Evolutionary conservation across 2,797 vertebrate genomes (phyloP).

Genomic region (Tympanoctomys barrerae): DNA sequence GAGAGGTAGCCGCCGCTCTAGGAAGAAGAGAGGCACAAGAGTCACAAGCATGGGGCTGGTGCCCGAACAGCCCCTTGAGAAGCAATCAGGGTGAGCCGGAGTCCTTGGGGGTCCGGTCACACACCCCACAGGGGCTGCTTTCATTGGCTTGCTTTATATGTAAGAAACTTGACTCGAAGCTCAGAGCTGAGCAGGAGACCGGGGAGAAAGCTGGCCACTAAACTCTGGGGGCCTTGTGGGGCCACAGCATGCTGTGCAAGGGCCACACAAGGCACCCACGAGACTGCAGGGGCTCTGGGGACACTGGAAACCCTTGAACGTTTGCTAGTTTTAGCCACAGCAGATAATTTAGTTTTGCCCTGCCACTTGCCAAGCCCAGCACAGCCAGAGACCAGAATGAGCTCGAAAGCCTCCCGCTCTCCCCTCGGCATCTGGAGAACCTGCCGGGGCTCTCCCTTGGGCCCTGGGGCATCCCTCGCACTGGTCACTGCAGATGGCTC

Average conservation of each 20-base stretch:
- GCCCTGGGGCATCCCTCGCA: background rate
- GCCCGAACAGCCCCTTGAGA: background rate
- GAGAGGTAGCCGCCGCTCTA: background rate
- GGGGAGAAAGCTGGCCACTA: accelerated
- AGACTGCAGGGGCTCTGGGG: background rate
- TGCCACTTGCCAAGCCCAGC: background rate
- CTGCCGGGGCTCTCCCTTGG: background rate
- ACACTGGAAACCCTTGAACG: background rate
- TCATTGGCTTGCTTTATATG: background rate
- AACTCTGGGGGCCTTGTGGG: background rate
- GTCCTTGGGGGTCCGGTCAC: background rate
- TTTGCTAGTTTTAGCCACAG: background rate
- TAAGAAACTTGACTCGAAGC: background rate
- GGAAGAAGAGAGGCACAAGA: background rate
- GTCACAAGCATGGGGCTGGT: background rate
- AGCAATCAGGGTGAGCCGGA: background rate
- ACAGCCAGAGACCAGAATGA: background rate
- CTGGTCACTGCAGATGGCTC: background rate
- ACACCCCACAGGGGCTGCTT: background rate
- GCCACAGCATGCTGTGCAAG: accelerated
- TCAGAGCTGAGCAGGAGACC: background rate
- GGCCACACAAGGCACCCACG: accelerated
- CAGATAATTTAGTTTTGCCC: background rate
- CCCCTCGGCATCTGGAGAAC: background rate
- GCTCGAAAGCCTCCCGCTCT: background rate